Evolutionary conservation across 2,888 invertebrate genomes (phyloP).

Genomic region (Leucania comma): DNA sequence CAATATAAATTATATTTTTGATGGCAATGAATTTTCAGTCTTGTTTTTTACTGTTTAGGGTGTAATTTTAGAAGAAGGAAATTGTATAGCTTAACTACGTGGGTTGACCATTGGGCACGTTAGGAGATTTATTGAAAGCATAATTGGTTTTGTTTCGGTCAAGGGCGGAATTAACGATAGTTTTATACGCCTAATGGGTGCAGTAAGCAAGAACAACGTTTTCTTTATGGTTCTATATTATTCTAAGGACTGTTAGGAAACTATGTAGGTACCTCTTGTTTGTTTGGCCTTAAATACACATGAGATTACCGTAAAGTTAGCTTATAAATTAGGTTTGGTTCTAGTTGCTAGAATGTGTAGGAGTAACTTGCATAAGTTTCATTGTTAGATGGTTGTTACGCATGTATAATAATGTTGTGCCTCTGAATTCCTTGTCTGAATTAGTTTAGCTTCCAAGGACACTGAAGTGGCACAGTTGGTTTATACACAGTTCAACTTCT

Average conservation of each 20-base stretch:
- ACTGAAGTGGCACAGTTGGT: not conserved
- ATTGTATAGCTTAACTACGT: conserved; percentile 65
- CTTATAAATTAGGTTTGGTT: conserved; percentile 60
- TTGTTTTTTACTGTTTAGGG: conserved; percentile 41
- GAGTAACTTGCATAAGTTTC: conserved; percentile 50
- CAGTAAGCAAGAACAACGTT: conserved; percentile 75
- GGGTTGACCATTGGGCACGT: conserved; percentile 73
- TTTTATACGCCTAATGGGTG: conserved; percentile 83
- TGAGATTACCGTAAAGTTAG: conserved; percentile 56
- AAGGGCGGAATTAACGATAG: conserved; percentile 82
- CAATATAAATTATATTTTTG: conserved; percentile 57
- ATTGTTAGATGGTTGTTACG: conserved; percentile 52
- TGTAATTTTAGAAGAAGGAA: conserved; percentile 48
- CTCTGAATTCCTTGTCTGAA: conserved; percentile 23
- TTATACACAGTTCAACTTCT: not conserved
- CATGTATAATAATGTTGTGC: conserved; percentile 48
- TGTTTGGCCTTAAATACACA: conserved; percentile 59
- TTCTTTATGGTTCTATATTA: conserved; percentile 74
- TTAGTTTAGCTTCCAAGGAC: conserved; percentile 16
- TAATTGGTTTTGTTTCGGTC: conserved; percentile 86
- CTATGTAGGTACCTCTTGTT: conserved; percentile 52
- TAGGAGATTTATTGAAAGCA: conserved; percentile 83
- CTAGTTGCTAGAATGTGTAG: conserved; percentile 47
- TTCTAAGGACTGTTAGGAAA: conserved; percentile 53
- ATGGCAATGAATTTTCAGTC: conserved; percentile 48